Evolutionary conservation across 2,113 vertebrate species (phyloP).

Genomic region (Rynchops niger): DNA sequence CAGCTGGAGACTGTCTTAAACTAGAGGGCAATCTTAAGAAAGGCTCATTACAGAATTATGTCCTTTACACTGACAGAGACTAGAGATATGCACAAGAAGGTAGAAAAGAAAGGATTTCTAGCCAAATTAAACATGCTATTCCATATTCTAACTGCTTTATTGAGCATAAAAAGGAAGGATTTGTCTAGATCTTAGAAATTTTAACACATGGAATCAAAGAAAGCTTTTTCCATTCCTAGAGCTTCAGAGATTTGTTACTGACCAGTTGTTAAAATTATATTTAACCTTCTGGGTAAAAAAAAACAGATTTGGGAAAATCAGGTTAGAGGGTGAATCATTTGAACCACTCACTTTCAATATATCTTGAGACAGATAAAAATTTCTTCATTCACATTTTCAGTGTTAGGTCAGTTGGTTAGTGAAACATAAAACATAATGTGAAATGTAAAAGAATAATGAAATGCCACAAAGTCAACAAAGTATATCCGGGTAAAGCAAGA

Average conservation of each 20-base stretch:
- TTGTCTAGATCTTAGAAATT: not conserved
- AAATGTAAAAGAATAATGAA: not conserved
- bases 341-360: not conserved
- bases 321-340: not conserved
- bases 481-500: not conserved
- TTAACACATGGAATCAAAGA: not conserved
- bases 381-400: not conserved
- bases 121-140: not conserved
- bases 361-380: not conserved
- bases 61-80: not conserved
- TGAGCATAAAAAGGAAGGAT: not conserved
- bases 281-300: not conserved
- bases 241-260: not conserved
- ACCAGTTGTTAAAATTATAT: not conserved
- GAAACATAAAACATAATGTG: not conserved
- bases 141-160: not conserved
- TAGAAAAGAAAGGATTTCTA: not conserved
- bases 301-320: not conserved
- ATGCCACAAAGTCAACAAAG: not conserved
- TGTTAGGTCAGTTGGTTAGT: not conserved
- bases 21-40: not conserved
- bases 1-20: not conserved
- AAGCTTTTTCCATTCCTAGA: not conserved
- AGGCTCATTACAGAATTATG: not conserved
- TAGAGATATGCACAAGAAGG: not conserved